These are phyloP conservation scores for Meteorus sp. DNA, from an alignment of 1,140 invertebrate genomes.

Conservation along the genomic window DNA sequence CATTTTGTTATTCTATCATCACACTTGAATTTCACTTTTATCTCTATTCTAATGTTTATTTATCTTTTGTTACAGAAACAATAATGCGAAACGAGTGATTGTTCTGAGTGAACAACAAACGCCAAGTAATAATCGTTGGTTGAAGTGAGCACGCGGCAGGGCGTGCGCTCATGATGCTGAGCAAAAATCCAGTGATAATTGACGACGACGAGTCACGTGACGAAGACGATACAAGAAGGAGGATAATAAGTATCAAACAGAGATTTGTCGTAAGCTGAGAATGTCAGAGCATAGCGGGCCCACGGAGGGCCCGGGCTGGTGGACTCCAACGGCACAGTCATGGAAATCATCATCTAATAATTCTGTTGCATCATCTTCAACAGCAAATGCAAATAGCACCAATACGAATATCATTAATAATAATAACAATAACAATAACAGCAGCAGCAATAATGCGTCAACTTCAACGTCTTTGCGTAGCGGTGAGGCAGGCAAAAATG, in stretches of 20 bases:
- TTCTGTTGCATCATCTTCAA: slow-evolving; percentile 27
- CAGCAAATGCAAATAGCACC: too few relatives aligned
- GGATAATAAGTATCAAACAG: too few relatives aligned
- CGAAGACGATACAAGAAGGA: too few relatives aligned
- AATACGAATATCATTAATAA: too few relatives aligned
- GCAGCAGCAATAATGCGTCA: not conserved
- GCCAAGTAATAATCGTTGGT: too few relatives aligned
- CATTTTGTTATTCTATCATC: not conserved
- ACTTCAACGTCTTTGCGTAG: slow-evolving; percentile 37
- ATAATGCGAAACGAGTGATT: too few relatives aligned
- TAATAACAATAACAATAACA: not conserved
- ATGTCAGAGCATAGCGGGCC: slow-evolving; percentile 58
- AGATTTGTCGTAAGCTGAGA: slow-evolving; percentile 50
- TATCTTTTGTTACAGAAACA: too few relatives aligned
- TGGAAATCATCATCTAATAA: slow-evolving; percentile 45
- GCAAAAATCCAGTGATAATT: slow-evolving; percentile 33
- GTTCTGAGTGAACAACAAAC: not conserved
- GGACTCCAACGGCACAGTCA: slow-evolving; percentile 49
- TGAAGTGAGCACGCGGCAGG: slow-evolving; percentile 21
- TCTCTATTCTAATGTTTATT: too few relatives aligned
- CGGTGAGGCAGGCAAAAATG: slow-evolving; percentile 52
- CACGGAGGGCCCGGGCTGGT: slow-evolving; percentile 52
- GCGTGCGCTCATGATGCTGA: slow-evolving; percentile 51
- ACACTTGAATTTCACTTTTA: too few relatives aligned
- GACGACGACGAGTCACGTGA: slow-evolving; percentile 38